Percentiles rank a stretch among this genome's conserved stretches.
These are phyloP conservation scores for Crax fasciolata DNA, from an alignment of 2,797 vertebrate species.

Conservation along the genomic window DNA sequence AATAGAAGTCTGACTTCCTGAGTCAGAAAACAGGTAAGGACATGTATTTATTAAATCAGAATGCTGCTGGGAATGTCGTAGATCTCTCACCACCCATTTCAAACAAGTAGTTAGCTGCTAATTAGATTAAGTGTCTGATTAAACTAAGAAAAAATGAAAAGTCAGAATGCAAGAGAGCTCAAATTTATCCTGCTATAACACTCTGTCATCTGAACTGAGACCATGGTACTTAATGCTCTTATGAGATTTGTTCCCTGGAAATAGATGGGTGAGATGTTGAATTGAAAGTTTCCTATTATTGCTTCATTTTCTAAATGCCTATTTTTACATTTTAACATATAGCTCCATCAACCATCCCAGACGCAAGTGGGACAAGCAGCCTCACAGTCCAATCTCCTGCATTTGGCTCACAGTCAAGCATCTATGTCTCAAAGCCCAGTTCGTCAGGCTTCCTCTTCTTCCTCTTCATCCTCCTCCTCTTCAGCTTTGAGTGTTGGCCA, in stretches of 20 bases:
- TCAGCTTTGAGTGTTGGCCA: slow-evolving; percentile 99
- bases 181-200: background rate
- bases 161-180: background rate
- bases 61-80: background rate
- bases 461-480: slow-evolving; percentile 94
- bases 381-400: slow-evolving; percentile 93
- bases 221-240: background rate
- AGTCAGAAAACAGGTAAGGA: slow-evolving; percentile 56
- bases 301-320: slow-evolving; percentile 65
- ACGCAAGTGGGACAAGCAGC: slow-evolving; percentile 90
- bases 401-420: slow-evolving; percentile 94
- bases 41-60: background rate
- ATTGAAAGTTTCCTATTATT: slow-evolving; percentile 29
- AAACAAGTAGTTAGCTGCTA: background rate
- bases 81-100: background rate
- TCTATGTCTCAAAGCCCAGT: slow-evolving; percentile 92
- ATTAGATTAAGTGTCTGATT: background rate
- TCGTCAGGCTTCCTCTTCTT: slow-evolving; percentile 94
- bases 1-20: background rate
- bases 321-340: slow-evolving; percentile 78
- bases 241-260: background rate
- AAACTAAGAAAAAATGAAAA: background rate
- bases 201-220: background rate
- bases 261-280: background rate
- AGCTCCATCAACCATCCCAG: slow-evolving; percentile 93